A percentile compares a stretch with the other conserved stretches of the same genome.
Conservation (phyloP, 2,888 invertebrate genomes). For the Heliconius cydno region DNA sequence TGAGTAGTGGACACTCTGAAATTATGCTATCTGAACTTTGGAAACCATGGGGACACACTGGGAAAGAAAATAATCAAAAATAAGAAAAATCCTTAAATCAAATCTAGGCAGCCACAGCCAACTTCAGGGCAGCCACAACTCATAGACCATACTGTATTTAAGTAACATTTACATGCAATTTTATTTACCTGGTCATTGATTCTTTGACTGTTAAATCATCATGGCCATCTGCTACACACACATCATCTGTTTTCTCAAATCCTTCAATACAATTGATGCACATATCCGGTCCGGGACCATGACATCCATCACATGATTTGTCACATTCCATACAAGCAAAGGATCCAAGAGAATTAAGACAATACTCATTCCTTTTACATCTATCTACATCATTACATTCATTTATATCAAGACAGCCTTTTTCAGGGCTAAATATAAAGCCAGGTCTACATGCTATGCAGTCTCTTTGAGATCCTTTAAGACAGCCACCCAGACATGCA, state of each 20-base stretch:
- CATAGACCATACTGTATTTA: neutral
- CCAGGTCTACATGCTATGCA: slow-evolving; percentile 85
- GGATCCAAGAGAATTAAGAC: slow-evolving; percentile 94
- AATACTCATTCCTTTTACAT: slow-evolving; percentile 89
- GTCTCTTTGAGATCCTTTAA: slow-evolving; percentile 87
- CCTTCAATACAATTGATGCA: slow-evolving; percentile 91
- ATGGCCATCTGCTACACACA: slow-evolving; percentile 88
- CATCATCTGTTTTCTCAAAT: slow-evolving; percentile 87
- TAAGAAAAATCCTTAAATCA: neutral
- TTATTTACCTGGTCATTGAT: slow-evolving; percentile 66
- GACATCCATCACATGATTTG: slow-evolving; percentile 91
- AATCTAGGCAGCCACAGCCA: neutral
- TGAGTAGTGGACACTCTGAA: neutral
- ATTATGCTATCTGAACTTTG: neutral
- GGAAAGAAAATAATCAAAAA: neutral
- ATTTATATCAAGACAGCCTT: slow-evolving; percentile 92
- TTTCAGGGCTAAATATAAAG: slow-evolving; percentile 87
- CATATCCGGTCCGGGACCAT: slow-evolving; percentile 96
- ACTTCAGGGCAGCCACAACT: neutral
- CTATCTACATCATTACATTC: slow-evolving; percentile 87
- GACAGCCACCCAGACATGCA: slow-evolving; percentile 90
- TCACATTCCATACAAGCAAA: slow-evolving; percentile 92
- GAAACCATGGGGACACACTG: too few relatives aligned
- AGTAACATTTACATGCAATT: neutral
- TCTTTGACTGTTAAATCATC: slow-evolving; percentile 60